Evolutionary conservation across 2,797 vertebrate species (phyloP).

Genomic region (Chiroxiphia lanceolata): DNA sequence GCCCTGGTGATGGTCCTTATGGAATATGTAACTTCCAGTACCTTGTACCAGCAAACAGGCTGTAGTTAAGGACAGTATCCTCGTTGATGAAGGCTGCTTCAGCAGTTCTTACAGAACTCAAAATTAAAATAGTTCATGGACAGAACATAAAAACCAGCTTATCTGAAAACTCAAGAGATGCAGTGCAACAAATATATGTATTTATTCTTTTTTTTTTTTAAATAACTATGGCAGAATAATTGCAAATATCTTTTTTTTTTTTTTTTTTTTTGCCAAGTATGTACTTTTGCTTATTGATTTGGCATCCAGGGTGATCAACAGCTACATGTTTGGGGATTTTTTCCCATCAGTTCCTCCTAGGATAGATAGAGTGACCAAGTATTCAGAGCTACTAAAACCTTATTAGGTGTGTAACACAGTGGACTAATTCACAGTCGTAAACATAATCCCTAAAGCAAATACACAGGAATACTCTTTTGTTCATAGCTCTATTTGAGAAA

Average conservation of each 20-base stretch:
- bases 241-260: background rate
- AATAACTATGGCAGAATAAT: background rate
- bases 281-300: background rate
- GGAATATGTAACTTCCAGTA: background rate
- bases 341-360: background rate
- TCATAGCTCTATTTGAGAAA: background rate
- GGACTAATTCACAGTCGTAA: slow-evolving; percentile 50
- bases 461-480: background rate
- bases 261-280: background rate
- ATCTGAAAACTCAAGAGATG: background rate
- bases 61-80: background rate
- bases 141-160: background rate
- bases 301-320: background rate
- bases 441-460: slow-evolving; percentile 17
- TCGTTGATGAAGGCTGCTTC: background rate
- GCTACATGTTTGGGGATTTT: slow-evolving; percentile 39
- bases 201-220: slow-evolving; percentile 35
- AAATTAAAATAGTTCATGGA: background rate
- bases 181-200: background rate
- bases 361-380: slow-evolving; percentile 30
- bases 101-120: background rate
- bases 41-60: background rate
- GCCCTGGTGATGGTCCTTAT: background rate
- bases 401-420: slow-evolving; percentile 42
- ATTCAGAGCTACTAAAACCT: slow-evolving; percentile 48